Evolutionary conservation across 2,888 invertebrate genomes (phyloP), one percentile per base, ranked within the genome.

Genomic region (Drosophila ezoana): DNA sequence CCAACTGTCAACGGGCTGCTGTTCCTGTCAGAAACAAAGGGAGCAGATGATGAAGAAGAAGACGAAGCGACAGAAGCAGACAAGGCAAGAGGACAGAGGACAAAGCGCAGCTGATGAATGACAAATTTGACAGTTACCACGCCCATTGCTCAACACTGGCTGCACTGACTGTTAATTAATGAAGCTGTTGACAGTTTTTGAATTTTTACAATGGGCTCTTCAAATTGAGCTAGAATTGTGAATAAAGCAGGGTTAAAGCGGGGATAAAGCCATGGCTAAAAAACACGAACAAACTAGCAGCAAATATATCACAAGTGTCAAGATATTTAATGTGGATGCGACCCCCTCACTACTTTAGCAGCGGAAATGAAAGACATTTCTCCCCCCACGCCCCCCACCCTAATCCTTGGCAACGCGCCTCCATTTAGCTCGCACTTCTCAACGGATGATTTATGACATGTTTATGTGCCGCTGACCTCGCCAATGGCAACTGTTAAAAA

Each of bases 381-480:
- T 40, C 4, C 20, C 13, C 40, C 10, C 13, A 14, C 2, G 9
- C 43, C 37, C n/a, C 56, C 57, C 47, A 48, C 56, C 57, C 47
- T 48, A 63, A 78, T 62, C 63, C 72, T 32, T 43, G 68, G 66
- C 87, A 81, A 76, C 82, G 68, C 66, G 81, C 72, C 85, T 70
- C 64, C 65, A 56, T 62, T 64, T 56, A 49, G 68, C 70, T 60
- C 81, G 61, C 79, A 70, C 76, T 66, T 58, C 71, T 60, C 64
- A 65, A 41, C 45, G 59, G 47, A 86, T 88, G 88, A 84, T 86
- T 84, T 88, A 84, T 88, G 80, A 58, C 71, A 86, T 84, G 87
- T 84, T 84, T 83, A 86, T 88, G 80, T 88, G 77, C 70, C 87
- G 67, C 84, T 83, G 84, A 88, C 89, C 89, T 87, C 85, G 79